Evolutionary conservation across 2,113 vertebrate species (phyloP), one percentile per base, ranked within the genome.

Genomic region (Chaenocephalus aceratus): DNA sequence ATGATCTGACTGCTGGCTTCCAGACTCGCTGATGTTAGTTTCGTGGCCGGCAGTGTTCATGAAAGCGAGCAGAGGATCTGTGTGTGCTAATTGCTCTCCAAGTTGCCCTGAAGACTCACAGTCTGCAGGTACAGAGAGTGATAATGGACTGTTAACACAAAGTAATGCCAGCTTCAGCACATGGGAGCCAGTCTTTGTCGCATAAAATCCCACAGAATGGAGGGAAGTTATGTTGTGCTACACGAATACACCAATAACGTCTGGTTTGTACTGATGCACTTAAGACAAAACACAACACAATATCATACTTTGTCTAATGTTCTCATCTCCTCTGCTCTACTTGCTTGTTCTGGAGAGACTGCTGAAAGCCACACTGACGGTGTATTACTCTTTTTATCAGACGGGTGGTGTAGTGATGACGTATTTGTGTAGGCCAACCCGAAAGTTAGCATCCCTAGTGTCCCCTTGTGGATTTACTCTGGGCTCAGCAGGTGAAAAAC

Each of bases 1-100:
- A 85, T 64, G 74, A 85, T 82, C 77, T 85, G 84, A 84, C 85
- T 82, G 72, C 77, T 75, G 75, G 83, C 78, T 85, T 77, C 57
- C 72, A 84, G 68, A 80, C 66, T 80, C 52, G 67, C 48, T 80
- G 74, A 59, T 76, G 79, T 88, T 77, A 66, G 85, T 69, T 86
- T 77, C 70, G 71, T 84, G 88, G 80, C 88, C 75, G 56, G 68
- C 57, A 86, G 84, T 67, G 16, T 30, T 79, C 75, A 54, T 72
- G n/a, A 86, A 89, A 86, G 60, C 30, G 30, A 90, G 91, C 78
- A 74, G 73, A 88, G 72, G 73, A 77, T 81, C 70, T 68, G 76
- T 79, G 70, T 62, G 26, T 79, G 73, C 81, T 90, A 88, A 93
- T 87, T 90, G 82, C 75, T 86, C 80, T 72, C 63, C 34, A n/a